These are phyloP conservation scores for Leucopsar rothschildi DNA, from an alignment of 2,113 vertebrate genomes.

Conservation along the genomic window DNA sequence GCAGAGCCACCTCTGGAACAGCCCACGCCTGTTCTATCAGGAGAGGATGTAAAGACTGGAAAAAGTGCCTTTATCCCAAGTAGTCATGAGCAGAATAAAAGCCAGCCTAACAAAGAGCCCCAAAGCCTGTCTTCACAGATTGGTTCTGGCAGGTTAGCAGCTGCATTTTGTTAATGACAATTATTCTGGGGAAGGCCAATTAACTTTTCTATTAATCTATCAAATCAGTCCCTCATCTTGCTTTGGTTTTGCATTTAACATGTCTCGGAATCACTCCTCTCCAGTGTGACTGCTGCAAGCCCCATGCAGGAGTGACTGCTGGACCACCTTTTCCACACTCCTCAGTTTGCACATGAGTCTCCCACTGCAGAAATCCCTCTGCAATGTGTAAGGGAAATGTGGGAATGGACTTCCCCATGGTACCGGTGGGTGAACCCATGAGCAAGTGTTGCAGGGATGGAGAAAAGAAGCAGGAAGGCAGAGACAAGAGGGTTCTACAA, in stretches of 20 bases:
- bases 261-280: background rate
- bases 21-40: background rate
- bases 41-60: background rate
- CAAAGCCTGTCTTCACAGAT: background rate
- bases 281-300: background rate
- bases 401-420: rapidly evolving
- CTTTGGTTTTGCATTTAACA: background rate
- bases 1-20: background rate
- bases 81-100: background rate
- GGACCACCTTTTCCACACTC: background rate
- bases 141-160: constrained; percentile 26
- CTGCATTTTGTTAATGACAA: constrained; percentile 13
- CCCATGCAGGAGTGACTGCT: background rate
- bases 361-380: background rate
- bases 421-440: background rate
- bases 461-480: background rate
- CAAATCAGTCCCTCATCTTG: background rate
- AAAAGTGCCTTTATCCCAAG: background rate
- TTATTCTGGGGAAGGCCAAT: constrained; percentile 21
- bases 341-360: background rate
- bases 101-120: background rate
- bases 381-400: rapidly evolving
- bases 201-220: constrained; percentile 36
- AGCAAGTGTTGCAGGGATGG: background rate
- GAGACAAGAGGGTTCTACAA: background rate